Evolutionary conservation across 2,888 invertebrate genomes (phyloP).

Genomic region (Watsonalla cultraria): DNA sequence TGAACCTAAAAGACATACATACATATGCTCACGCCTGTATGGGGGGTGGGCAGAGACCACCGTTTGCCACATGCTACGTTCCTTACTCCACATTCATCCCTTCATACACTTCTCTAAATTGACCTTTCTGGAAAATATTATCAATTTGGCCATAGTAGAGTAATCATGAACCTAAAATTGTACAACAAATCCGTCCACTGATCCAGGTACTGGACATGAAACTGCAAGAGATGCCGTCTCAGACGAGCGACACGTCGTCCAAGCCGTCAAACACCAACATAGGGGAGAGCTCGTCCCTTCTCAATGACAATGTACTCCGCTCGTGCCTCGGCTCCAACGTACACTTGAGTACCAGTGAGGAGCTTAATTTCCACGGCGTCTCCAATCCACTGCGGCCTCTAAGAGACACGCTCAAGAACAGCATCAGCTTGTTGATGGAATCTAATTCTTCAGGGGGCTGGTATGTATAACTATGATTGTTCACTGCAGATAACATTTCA

Average conservation of each 20-base stretch:
- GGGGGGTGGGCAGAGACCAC: no score
- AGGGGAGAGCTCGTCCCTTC: constrained; percentile 34
- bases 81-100: no score
- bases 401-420: constrained; percentile 67
- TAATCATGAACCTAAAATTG: no score
- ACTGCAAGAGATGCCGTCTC: constrained; percentile 55
- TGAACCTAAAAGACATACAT: no score
- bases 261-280: constrained; percentile 27
- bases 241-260: constrained; percentile 36
- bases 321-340: constrained; percentile 61
- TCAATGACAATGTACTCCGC: constrained; percentile 51
- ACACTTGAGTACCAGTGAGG: constrained; percentile 63
- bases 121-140: no score
- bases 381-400: constrained; percentile 59
- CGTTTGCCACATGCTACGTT: not conserved
- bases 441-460: constrained; percentile 46
- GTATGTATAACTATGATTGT: constrained; percentile 24
- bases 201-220: constrained; percentile 64
- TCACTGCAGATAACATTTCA: no score
- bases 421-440: constrained; percentile 66
- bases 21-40: no score
- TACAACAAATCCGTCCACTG: not conserved
- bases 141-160: no score
- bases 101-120: no score
- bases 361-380: constrained; percentile 49